Conservation (phyloP, 2,797 vertebrate genomes). For the Phataginus tetradactyla region DNA sequence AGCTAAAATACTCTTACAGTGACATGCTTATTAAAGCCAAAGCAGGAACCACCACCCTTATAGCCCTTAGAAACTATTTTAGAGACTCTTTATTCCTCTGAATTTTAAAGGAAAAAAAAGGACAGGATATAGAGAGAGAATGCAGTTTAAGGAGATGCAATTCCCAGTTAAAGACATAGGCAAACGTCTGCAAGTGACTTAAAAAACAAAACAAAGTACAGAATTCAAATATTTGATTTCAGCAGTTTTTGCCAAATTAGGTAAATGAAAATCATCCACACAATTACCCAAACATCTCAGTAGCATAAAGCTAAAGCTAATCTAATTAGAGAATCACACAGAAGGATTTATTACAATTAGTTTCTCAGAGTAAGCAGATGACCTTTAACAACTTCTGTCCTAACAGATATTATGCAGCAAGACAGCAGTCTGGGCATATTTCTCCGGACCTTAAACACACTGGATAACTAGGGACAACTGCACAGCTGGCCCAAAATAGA, state of each 20-base stretch:
- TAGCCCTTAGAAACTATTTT: not conserved
- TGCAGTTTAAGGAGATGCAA: not conserved
- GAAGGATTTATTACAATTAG: slow-evolving; percentile 74
- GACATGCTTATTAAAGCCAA: slow-evolving; percentile 20
- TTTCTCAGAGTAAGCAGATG: slow-evolving; percentile 74
- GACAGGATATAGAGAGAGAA: not conserved
- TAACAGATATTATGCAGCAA: slow-evolving; percentile 59
- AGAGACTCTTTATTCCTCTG: not conserved
- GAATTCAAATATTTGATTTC: slow-evolving; percentile 38
- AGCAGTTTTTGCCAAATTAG: slow-evolving; percentile 67
- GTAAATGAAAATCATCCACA: slow-evolving; percentile 64
- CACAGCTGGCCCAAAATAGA: not conserved
- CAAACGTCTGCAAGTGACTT: not conserved
- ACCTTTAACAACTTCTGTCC: slow-evolving; percentile 71
- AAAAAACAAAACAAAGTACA: slow-evolving; percentile 6
- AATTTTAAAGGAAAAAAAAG: not conserved
- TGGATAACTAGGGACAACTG: not conserved
- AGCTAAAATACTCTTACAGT: not conserved
- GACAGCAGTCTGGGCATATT: slow-evolving; percentile 50
- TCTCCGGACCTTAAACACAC: not conserved
- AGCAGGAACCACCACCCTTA: not conserved
- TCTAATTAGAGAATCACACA: slow-evolving; percentile 68
- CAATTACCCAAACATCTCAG: slow-evolving; percentile 58
- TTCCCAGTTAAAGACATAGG: not conserved
- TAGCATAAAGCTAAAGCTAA: slow-evolving; percentile 60